Evolutionary conservation across 2,888 invertebrate genomes (phyloP).

Genomic region (Sinelater perroti): DNA sequence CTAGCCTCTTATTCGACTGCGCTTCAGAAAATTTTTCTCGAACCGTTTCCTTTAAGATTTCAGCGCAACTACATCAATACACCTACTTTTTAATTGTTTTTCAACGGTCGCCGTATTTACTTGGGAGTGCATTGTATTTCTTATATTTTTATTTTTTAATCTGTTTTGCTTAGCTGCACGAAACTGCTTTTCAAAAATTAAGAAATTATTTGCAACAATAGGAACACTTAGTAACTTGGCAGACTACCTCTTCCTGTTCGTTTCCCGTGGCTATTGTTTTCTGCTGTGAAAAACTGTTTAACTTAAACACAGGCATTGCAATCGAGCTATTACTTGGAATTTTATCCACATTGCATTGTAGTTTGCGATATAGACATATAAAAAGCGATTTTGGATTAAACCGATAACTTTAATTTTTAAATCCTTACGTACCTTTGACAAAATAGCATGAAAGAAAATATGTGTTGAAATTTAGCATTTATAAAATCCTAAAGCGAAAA

Average conservation of each 20-base stretch:
- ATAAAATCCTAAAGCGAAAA: too few relatives aligned
- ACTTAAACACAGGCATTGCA: too few relatives aligned
- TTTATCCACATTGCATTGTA: too few relatives aligned
- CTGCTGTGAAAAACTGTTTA: neutral
- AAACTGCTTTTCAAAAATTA: conserved; percentile 1
- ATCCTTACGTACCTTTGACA: too few relatives aligned
- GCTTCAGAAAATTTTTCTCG: neutral
- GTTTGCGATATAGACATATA: too few relatives aligned
- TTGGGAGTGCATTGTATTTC: neutral
- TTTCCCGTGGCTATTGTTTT: neutral
- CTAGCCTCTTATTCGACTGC: neutral
- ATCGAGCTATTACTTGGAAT: too few relatives aligned
- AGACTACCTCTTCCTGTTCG: neutral
- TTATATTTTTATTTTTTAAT: neutral
- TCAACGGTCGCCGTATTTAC: neutral
- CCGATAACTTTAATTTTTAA: too few relatives aligned
- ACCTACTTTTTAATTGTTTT: too few relatives aligned
- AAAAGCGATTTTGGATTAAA: too few relatives aligned
- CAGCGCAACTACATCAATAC: neutral
- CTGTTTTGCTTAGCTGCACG: neutral
- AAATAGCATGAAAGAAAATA: too few relatives aligned
- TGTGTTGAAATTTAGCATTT: too few relatives aligned
- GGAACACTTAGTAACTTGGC: conserved; percentile 2
- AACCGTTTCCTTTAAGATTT: neutral
- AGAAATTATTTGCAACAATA: conserved; percentile 5